phyloP scores from a whole-genome alignment of 92 coral and sea anemone genomes.

The Phymanthus crucifer region DNA sequence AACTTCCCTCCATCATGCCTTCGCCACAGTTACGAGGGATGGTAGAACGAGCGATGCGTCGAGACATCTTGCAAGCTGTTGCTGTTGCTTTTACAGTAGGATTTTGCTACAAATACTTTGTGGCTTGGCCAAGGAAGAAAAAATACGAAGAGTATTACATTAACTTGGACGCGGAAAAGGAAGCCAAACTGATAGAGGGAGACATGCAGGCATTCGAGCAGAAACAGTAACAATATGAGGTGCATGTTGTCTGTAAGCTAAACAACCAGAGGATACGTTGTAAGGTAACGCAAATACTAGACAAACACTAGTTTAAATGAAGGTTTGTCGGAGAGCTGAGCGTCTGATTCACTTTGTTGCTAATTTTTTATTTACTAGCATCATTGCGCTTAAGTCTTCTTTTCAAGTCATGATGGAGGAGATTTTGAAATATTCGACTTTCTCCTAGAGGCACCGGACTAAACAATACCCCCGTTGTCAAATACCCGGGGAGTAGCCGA shows the following conservation, averaged over 20 bases:
- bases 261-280: too few species aligned
- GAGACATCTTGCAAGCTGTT: conserved; percentile 60
- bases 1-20: background rate
- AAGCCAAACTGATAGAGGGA: conserved; percentile 68
- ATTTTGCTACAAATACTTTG: conserved; percentile 63
- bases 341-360: too few species aligned
- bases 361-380: too few species aligned
- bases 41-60: conserved; percentile 62
- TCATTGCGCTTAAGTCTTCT: too few species aligned
- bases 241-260: background rate
- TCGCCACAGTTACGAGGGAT: conserved; percentile 81
- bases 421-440: too few species aligned
- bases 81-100: conserved; percentile 63
- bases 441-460: too few species aligned
- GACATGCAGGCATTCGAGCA: conserved; percentile 40
- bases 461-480: too few species aligned
- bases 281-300: background rate
- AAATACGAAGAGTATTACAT: conserved; percentile 67
- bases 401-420: too few species aligned
- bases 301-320: background rate
- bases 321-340: too few species aligned
- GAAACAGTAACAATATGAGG: background rate
- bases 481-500: too few species aligned
- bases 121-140: conserved; percentile 77
- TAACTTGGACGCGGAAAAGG: conserved; percentile 76